Conservation (phyloP, 2,888 invertebrate genomes). For the Philaethria dido region DNA sequence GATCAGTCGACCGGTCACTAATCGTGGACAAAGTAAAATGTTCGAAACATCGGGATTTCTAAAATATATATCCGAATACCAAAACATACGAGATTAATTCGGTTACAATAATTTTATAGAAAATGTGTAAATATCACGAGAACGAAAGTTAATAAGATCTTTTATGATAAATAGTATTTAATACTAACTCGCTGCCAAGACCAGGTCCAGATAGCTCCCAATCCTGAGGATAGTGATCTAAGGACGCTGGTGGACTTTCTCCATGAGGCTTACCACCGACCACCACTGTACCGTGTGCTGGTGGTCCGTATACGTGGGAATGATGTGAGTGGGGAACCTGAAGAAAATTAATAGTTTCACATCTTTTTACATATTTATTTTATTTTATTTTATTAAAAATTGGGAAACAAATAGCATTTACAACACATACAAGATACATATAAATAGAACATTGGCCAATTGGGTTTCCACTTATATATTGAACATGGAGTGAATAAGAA, state of each 20-base stretch:
- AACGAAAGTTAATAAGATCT: no score
- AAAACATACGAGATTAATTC: neutral
- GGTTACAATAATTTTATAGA: neutral
- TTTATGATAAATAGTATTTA: no score
- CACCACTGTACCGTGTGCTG: constrained; percentile 55
- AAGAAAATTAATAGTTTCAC: neutral
- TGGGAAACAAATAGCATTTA: no score
- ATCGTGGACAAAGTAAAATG: no score
- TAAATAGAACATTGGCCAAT: no score
- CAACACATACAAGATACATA: no score
- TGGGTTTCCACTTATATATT: no score
- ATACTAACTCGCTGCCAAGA: constrained; percentile 85
- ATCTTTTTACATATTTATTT: neutral
- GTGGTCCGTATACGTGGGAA: constrained; percentile 56
- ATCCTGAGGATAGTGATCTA: constrained; percentile 79
- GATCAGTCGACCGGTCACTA: no score
- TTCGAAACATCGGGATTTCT: no score
- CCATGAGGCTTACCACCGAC: constrained; percentile 65
- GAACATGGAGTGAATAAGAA: no score
- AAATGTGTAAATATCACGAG: no score
- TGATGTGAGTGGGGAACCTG: constrained; percentile 57
- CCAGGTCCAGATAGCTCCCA: constrained; percentile 86
- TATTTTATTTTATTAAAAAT: no score
- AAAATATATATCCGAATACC: neutral
- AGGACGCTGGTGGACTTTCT: constrained; percentile 56